phyloP scores from a whole-genome alignment of 2,888 invertebrate species.

The Physocephala rufipes region DNA sequence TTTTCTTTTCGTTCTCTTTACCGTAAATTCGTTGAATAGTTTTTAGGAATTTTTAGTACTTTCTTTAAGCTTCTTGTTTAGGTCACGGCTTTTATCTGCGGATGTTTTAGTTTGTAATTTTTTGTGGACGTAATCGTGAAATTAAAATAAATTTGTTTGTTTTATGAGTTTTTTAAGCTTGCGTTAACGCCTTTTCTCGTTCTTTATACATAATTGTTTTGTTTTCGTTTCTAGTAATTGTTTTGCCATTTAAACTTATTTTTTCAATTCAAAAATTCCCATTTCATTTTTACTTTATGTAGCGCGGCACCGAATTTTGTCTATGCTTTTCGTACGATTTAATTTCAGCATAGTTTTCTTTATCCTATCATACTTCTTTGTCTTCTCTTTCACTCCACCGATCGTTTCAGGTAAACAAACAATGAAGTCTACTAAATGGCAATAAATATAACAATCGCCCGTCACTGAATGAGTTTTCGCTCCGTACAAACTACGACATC shows the following conservation, averaged over 20 bases:
- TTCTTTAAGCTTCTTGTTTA: constrained; percentile 13
- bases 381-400: neutral
- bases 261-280: too few relatives aligned
- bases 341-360: neutral
- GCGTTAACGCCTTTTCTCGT: too few relatives aligned
- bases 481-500: constrained; percentile 35
- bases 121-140: too few relatives aligned
- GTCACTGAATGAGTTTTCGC: constrained; percentile 17
- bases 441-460: constrained; percentile 21
- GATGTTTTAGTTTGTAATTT: too few relatives aligned
- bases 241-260: too few relatives aligned
- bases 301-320: too few relatives aligned
- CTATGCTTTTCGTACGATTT: neutral
- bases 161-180: too few relatives aligned
- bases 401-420: too few relatives aligned
- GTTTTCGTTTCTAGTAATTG: too few relatives aligned
- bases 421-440: neutral
- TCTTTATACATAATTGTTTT: too few relatives aligned
- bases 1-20: constrained; percentile 27
- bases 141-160: too few relatives aligned
- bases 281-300: too few relatives aligned
- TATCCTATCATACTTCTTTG: neutral
- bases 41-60: neutral
- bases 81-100: constrained; percentile 15
- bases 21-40: neutral